Evolutionary conservation across 30 jellyfish, hydroid and myxozoan species (phyloP).

Genomic region (Chrysaora quinquecirrha): DNA sequence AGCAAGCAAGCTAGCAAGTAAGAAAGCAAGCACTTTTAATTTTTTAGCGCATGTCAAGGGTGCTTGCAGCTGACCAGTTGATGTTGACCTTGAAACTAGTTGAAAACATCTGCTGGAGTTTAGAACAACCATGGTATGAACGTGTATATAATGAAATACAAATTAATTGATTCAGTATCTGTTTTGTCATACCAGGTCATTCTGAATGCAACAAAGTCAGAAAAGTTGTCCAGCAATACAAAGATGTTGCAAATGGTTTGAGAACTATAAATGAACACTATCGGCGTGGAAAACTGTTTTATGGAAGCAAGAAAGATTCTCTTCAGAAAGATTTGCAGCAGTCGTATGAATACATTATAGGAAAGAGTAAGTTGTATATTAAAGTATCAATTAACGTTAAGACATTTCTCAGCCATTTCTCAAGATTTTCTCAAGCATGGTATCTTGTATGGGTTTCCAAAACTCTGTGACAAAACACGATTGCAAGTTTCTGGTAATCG

Average conservation of each 20-base stretch:
- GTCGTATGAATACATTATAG: background rate
- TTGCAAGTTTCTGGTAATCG: background rate
- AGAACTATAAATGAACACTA: background rate
- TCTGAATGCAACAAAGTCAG: constrained; percentile 30
- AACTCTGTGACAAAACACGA: background rate
- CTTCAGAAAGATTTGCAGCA: constrained; percentile 17
- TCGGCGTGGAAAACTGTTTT: constrained; percentile 10
- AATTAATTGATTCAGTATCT: background rate
- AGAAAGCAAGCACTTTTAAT: no score
- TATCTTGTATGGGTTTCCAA: background rate
- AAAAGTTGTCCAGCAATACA: constrained; percentile 11
- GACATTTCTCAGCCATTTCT: background rate
- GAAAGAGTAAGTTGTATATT: background rate
- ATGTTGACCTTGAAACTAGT: background rate
- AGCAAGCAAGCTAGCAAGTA: no score
- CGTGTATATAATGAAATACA: no score
- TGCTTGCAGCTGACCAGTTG: background rate
- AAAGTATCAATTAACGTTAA: background rate
- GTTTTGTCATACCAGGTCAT: background rate
- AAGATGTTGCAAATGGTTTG: constrained; percentile 9
- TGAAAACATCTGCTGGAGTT: background rate
- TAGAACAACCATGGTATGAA: background rate
- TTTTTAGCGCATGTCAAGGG: background rate
- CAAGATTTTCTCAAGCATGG: background rate
- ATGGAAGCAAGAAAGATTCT: background rate